These are phyloP conservation scores for Manduca sexta DNA, from an alignment of 1,140 invertebrate species.

Conservation along the genomic window DNA sequence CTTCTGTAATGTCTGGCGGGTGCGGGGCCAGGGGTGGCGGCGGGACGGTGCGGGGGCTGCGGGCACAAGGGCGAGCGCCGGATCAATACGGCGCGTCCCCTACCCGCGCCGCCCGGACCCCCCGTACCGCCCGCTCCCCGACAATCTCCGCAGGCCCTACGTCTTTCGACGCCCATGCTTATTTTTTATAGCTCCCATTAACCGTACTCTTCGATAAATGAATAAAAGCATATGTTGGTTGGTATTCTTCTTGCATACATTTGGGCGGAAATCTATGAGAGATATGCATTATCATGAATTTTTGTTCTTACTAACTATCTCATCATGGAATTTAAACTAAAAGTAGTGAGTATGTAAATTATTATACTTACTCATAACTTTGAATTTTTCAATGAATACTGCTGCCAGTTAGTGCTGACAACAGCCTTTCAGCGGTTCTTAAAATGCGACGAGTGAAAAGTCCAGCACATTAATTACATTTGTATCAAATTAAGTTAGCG, in stretches of 20 bases:
- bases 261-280: not conserved
- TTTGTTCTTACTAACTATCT: too few species aligned
- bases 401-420: too few species aligned
- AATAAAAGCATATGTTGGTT: slow-evolving; percentile 54
- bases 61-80: slow-evolving; percentile 30
- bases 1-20: slow-evolving; percentile 57
- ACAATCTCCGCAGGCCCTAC: slow-evolving; percentile 61
- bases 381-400: too few species aligned
- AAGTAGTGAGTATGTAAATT: too few species aligned
- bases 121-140: slow-evolving; percentile 18
- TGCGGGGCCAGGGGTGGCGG: slow-evolving; percentile 21
- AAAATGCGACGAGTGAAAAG: too few species aligned
- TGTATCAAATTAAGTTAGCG: too few species aligned
- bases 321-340: too few species aligned
- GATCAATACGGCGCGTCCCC: slow-evolving; percentile 61
- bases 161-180: slow-evolving; percentile 69
- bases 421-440: too few species aligned
- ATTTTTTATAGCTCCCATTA: slow-evolving; percentile 65
- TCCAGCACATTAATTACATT: too few species aligned
- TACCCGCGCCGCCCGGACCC: slow-evolving; percentile 29
- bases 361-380: too few species aligned
- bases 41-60: slow-evolving; percentile 20
- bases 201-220: slow-evolving; percentile 56
- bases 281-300: too few species aligned
- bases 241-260: slow-evolving; percentile 22